phyloP scores from a whole-genome alignment of 2,888 invertebrate species.

The Plebejus melissa region DNA sequence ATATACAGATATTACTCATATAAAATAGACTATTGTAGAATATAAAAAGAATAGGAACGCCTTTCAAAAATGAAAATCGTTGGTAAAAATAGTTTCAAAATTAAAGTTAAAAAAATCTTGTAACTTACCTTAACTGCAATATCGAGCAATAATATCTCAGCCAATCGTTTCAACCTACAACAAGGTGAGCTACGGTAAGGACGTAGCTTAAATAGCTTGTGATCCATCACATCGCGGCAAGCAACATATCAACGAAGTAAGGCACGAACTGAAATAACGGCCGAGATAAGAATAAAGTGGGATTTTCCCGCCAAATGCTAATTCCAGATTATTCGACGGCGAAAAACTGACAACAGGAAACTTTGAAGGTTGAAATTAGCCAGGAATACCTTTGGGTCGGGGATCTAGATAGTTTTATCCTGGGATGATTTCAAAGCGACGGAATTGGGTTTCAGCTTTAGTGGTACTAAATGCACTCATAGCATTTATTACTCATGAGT shows the following conservation, averaged over 20 bases:
- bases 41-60: too few species aligned
- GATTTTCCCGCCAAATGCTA: constrained; percentile 31
- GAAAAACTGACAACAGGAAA: constrained; percentile 26
- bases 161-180: neutral
- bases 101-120: too few species aligned
- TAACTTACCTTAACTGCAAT: too few species aligned
- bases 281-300: constrained; percentile 30
- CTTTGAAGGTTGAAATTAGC: constrained; percentile 20
- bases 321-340: constrained; percentile 30
- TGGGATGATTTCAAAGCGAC: neutral
- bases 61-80: too few species aligned
- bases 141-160: neutral
- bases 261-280: constrained; percentile 31
- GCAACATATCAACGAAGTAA: constrained; percentile 30
- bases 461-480: neutral
- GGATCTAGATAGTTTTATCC: neutral
- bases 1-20: too few species aligned
- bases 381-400: neutral
- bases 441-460: neutral
- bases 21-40: too few species aligned
- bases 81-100: too few species aligned
- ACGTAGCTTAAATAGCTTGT: constrained; percentile 27
- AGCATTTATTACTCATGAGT: neutral
- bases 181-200: constrained; percentile 6
- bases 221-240: constrained; percentile 27